phyloP scores from a whole-genome alignment of 2,113 vertebrate genomes.

The Microtus richardsoni region DNA sequence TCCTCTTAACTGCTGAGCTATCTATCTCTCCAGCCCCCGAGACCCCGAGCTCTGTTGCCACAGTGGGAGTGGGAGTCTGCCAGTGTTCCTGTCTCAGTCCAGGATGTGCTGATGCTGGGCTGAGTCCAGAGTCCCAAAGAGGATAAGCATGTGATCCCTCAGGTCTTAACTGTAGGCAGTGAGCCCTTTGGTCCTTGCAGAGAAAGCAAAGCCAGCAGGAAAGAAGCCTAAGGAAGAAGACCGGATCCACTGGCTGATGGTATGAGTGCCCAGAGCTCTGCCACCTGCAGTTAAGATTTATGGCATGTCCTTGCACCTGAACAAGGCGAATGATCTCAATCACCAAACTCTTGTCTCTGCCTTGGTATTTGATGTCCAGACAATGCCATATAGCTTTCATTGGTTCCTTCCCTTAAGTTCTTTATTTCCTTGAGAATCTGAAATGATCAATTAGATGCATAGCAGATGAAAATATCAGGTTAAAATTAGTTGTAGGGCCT shows the following conservation, averaged over 20 bases:
- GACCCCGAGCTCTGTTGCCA: not conserved
- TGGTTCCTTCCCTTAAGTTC: not conserved
- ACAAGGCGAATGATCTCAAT: not conserved
- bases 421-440: constrained; percentile 14
- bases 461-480: not conserved
- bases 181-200: not conserved
- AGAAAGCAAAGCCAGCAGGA: not conserved
- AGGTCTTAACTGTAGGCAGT: not conserved
- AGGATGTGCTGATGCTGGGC: too few relatives aligned
- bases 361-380: not conserved
- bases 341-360: not conserved
- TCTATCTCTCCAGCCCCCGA: not conserved
- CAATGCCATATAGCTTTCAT: not conserved
- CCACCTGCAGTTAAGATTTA: too few relatives aligned
- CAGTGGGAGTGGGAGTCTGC: not conserved
- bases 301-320: fast-evolving
- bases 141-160: too few relatives aligned
- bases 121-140: not conserved
- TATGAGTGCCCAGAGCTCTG: fast-evolving
- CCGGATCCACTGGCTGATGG: not conserved
- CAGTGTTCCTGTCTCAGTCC: not conserved
- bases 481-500: not conserved
- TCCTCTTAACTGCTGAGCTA: not conserved
- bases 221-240: too few relatives aligned
- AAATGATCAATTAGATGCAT: not conserved